Base-by-base conservation (phyloP, 2,888 invertebrate species). In the Ornithoptera alexandrae region DNA sequence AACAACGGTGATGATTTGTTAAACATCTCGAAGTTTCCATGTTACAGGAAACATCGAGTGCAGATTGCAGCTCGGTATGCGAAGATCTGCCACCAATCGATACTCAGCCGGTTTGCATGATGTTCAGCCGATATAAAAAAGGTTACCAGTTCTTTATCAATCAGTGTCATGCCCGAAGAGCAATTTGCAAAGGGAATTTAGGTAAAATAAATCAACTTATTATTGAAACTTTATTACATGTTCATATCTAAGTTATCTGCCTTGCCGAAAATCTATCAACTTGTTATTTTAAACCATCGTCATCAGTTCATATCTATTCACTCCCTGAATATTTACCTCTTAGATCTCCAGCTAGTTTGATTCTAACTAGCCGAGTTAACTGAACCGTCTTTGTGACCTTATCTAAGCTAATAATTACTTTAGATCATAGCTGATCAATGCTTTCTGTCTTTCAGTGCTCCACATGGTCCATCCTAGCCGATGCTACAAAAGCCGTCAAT, bases 71-170 rank as follows among this genome's bases (percentile, higher is more conserved):
- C 18, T 39, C 76, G 0, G 82, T 91, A 0, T 92, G 91, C 71
- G 66, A 77, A 0, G 92, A 92, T 58, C 76, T 92, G 0, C 83
- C 85, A 0, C 60, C 68, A 0, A 73, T 78, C 2, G 92, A 91
- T 69, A 71, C 69, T 3, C 81, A 87, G 42, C 89, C 92, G 0
- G 85, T 91, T 0, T 92, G 92, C 72, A 89, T 90, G 89, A 90
- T 90, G 89, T 84, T 82, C 73, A 92, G 92, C 70, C 74, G 90
- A 8, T 92, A 87, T 72, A 92, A 92, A 75, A 85, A 81, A 56
- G 88, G 86, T 0, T 92, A 84, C 65, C 85, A 86, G 65, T 90
- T 76, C 74, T 92, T 86, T 56, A 85, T 88, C 1, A 92, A 92
- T 73, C 74, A 84, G 57, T 92, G 92, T 24, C 92, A 92, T 24